Evolutionary conservation across 2,888 invertebrate genomes (phyloP).

Genomic region (Volucella zonaria): DNA sequence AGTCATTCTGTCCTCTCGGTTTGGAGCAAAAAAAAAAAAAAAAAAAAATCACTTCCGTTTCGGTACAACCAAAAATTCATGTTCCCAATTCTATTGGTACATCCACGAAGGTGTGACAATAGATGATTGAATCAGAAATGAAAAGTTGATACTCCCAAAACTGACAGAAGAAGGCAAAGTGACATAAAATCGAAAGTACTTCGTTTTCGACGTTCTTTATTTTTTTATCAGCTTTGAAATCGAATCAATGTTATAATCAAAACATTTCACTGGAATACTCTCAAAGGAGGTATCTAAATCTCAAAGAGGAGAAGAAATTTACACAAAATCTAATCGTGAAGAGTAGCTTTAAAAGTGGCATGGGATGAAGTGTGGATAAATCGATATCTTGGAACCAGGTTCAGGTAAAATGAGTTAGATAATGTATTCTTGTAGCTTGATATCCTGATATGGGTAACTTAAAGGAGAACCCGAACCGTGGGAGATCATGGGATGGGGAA

Average conservation of each 20-base stretch:
- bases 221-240: constrained; percentile 4
- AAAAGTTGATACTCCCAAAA: constrained; percentile 39
- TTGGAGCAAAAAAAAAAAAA: not conserved
- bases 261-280: constrained; percentile 12
- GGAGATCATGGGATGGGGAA: no score
- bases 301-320: no score
- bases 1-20: not conserved
- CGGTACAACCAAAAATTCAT: not conserved
- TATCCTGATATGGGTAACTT: no score
- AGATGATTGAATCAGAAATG: constrained; percentile 31
- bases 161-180: constrained; percentile 31
- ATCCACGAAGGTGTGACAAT: constrained; percentile 4
- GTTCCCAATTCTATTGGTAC: not conserved
- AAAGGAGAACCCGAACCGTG: no score
- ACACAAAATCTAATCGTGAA: no score
- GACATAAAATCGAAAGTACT: constrained; percentile 49
- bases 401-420: no score
- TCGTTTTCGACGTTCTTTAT: not conserved
- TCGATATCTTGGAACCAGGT: no score
- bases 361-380: no score
- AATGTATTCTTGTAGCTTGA: no score
- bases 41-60: not conserved
- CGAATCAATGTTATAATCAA: constrained; percentile 31
- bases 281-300: not conserved
- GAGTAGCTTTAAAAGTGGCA: no score